Percentiles rank a stretch among this genome's conserved stretches.
Evolutionary conservation across 2,888 invertebrate species (phyloP).

Genomic region (Omphaloscelis lunosa): DNA sequence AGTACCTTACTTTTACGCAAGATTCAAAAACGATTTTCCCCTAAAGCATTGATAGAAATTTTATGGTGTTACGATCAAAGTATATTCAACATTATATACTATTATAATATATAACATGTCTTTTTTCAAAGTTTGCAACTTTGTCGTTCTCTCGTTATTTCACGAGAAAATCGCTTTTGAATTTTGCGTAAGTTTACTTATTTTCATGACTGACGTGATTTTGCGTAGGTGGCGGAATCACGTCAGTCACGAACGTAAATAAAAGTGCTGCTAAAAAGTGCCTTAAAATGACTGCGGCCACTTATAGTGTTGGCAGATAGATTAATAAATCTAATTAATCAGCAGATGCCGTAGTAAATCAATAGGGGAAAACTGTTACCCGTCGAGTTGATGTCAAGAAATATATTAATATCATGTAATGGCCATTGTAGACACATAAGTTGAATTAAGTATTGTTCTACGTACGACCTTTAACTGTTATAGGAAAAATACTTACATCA

Average conservation of each 20-base stretch:
- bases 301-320: not conserved
- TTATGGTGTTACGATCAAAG: not conserved
- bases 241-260: too few species aligned
- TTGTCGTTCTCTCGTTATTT: too few species aligned
- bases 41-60: not conserved
- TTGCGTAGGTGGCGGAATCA: too few species aligned
- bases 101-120: too few species aligned
- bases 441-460: not conserved
- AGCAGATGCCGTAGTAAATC: not conserved
- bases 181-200: not conserved
- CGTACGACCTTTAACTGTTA: not conserved
- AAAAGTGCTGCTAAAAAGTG: too few species aligned
- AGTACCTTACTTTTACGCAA: not conserved
- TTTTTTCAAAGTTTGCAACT: too few species aligned
- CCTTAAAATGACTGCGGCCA: not conserved
- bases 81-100: not conserved
- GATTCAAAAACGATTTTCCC: not conserved
- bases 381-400: not conserved
- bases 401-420: not conserved
- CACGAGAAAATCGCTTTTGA: not conserved
- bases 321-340: too few species aligned
- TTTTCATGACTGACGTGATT: too few species aligned
- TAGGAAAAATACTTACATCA: constrained; percentile 2
- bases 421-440: not conserved
- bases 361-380: not conserved